A percentile compares a stretch with the other conserved stretches of the same genome.
phyloP scores from a whole-genome alignment of 2,888 invertebrate species.

The Penaeus monodon region DNA sequence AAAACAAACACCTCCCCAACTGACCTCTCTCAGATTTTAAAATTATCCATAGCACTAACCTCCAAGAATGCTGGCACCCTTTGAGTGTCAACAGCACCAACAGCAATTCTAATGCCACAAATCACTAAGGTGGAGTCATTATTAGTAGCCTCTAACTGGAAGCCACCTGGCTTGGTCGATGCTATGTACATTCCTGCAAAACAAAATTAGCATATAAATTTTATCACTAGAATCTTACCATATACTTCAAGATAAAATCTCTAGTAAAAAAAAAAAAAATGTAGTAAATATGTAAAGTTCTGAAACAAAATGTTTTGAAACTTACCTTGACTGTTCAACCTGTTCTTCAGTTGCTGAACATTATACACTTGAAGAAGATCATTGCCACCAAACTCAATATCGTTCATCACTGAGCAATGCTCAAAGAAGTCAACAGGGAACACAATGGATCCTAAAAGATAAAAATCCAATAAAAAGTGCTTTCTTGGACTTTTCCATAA shows the following conservation, averaged over 20 bases:
- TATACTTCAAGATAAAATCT: no score
- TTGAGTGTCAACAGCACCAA: constrained; percentile 86
- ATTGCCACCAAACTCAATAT: constrained; percentile 94
- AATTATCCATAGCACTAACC: constrained; percentile 69
- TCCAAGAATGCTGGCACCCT: constrained; percentile 84
- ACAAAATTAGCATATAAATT: not conserved
- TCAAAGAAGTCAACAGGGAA: constrained; percentile 98
- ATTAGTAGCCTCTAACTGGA: constrained; percentile 88
- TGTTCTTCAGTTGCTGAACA: constrained; percentile 90
- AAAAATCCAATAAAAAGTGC: no score
- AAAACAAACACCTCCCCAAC: not conserved
- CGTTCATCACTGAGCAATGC: constrained; percentile 90
- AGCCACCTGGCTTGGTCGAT: constrained; percentile 90
- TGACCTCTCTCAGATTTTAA: not conserved
- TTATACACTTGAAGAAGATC: constrained; percentile 96
- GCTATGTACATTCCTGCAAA: constrained; percentile 88
- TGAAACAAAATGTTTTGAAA: not conserved
- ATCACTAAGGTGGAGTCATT: constrained; percentile 90
- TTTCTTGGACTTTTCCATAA: no score
- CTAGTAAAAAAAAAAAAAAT: no score
- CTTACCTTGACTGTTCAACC: constrained; percentile 79
- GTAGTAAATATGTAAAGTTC: not conserved
- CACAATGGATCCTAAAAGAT: constrained; percentile 73
- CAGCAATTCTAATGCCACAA: constrained; percentile 86
- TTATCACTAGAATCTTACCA: not conserved